Conservation (phyloP, 2,113 vertebrate genomes). For the Xerus inauris region DNA sequence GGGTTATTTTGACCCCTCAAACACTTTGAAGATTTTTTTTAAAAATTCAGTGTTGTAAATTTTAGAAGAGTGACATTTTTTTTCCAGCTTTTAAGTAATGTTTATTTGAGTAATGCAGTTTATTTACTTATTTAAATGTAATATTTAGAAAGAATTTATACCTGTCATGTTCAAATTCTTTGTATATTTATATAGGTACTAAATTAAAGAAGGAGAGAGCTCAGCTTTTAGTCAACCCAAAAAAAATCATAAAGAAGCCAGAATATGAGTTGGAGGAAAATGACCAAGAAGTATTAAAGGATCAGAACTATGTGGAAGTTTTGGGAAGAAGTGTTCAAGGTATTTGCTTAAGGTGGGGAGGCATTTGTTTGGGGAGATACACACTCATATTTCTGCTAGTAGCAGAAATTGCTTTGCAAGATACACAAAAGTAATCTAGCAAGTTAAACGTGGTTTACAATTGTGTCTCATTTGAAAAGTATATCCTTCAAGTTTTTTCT, state of each 20-base stretch:
- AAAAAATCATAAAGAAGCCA: slow-evolving; percentile 84
- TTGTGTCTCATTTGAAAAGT: neutral
- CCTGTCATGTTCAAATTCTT: slow-evolving; percentile 39
- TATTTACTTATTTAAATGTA: slow-evolving; percentile 41
- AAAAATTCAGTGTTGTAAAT: neutral
- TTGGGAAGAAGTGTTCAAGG: slow-evolving; percentile 89
- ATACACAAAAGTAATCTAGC: neutral
- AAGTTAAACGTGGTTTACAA: neutral
- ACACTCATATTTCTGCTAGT: neutral
- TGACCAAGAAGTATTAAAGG: slow-evolving; percentile 86
- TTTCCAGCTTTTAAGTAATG: slow-evolving; percentile 15
- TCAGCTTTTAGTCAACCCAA: slow-evolving; percentile 87
- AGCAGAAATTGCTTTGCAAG: neutral
- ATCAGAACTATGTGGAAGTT: slow-evolving; percentile 91
- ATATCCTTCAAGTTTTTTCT: slow-evolving; percentile 1
- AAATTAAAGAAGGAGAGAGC: slow-evolving; percentile 83
- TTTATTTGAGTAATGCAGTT: neutral
- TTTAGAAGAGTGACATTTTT: neutral
- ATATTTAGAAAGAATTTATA: slow-evolving; percentile 35
- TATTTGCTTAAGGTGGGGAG: slow-evolving; percentile 71
- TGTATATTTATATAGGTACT: slow-evolving; percentile 82
- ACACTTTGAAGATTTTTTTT: neutral
- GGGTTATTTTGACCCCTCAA: neutral
- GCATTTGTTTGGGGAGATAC: no score
- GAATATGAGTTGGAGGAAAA: slow-evolving; percentile 77